Evolutionary conservation across 2,113 vertebrate species (phyloP).

Genomic region (Benitochromis conjunctus): DNA sequence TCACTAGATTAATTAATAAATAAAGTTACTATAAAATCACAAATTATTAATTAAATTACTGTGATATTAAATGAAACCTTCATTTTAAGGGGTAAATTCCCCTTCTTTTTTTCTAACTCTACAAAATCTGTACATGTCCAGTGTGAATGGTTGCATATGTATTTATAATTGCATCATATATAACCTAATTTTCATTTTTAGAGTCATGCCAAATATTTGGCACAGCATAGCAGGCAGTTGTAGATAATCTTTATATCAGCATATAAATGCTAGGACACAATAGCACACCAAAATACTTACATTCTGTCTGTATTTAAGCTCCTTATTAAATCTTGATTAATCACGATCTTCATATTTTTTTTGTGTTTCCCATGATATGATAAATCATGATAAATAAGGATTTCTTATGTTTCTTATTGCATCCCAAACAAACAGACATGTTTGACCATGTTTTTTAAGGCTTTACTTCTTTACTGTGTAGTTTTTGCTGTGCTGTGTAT

Average conservation of each 20-base stretch:
- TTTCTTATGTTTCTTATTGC: not conserved
- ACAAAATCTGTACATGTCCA: not conserved
- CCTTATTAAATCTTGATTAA: not conserved
- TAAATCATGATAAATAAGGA: not conserved
- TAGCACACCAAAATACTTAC: not conserved
- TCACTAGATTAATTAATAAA: not conserved
- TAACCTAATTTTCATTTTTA: not conserved
- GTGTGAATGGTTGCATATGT: not conserved
- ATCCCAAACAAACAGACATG: not conserved
- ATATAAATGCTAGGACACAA: not conserved
- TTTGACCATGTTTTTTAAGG: not conserved
- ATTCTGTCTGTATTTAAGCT: not conserved
- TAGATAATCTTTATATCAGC: not conserved
- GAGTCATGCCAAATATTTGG: no score
- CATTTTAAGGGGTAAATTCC: not conserved
- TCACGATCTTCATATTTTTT: no score
- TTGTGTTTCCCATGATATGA: no score
- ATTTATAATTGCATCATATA: not conserved
- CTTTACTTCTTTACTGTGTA: not conserved
- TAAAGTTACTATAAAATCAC: not conserved
- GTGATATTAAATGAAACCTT: not conserved
- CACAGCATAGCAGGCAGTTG: not conserved
- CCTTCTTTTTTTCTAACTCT: not conserved
- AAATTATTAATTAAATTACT: not conserved
- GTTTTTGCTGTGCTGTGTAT: not conserved